phyloP scores from a whole-genome alignment of 2,797 vertebrate genomes.

The Phylloscopus collybita region DNA sequence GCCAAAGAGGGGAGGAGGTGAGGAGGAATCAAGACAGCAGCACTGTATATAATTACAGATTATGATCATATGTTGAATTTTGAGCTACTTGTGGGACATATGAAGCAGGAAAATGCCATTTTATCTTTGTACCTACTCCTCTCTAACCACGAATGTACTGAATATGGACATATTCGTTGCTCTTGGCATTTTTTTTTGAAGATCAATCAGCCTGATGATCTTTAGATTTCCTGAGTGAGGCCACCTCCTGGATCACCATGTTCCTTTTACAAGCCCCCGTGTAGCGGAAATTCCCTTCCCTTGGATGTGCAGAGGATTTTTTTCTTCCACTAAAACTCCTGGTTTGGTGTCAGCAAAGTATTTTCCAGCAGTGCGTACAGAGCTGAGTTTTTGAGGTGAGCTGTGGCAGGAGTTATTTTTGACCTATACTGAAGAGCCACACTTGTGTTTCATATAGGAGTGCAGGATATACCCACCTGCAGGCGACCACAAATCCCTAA shows the following conservation, averaged over 20 bases:
- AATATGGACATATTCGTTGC: background rate
- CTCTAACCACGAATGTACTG: background rate
- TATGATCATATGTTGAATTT: background rate
- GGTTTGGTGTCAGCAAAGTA: background rate
- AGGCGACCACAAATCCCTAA: background rate
- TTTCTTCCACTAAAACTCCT: background rate
- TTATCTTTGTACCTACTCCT: background rate
- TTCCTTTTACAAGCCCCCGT: background rate
- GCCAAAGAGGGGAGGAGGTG: background rate
- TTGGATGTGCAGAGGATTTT: background rate
- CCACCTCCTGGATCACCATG: background rate
- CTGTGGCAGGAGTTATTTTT: background rate
- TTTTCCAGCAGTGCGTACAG: background rate
- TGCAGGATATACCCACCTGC: background rate
- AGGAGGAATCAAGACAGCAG: background rate
- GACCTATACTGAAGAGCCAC: background rate
- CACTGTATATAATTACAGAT: background rate
- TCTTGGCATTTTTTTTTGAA: background rate
- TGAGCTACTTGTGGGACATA: background rate
- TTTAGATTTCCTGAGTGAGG: background rate
- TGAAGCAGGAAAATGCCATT: background rate
- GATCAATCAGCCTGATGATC: background rate
- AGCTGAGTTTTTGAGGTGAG: background rate
- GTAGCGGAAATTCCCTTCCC: background rate
- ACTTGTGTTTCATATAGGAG: background rate